phyloP scores from a whole-genome alignment of 2,888 invertebrate genomes.

The Machimus rusticus region DNA sequence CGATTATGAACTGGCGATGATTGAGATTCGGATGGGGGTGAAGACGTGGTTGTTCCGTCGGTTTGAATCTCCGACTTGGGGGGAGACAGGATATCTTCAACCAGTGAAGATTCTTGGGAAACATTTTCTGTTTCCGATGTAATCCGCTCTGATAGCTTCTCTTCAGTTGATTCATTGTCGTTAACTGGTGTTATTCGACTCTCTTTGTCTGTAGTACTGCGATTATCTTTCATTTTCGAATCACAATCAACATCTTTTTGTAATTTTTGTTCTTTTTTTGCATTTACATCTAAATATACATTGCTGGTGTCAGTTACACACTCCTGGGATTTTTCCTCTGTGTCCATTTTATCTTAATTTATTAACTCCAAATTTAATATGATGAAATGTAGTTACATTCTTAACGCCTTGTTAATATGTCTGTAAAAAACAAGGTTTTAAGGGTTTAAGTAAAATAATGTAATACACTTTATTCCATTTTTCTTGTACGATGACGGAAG shows the following conservation, averaged over 20 bases:
- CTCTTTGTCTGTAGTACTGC: not conserved
- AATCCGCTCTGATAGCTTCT: not conserved
- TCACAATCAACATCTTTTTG: not conserved
- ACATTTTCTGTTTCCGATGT: conserved; percentile 52
- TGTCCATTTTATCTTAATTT: not conserved
- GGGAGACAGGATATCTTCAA: conserved; percentile 53
- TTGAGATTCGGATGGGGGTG: conserved; percentile 58
- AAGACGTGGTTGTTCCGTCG: conserved; percentile 59
- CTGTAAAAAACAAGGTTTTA: not conserved
- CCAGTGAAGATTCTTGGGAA: conserved; percentile 29
- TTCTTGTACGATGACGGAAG: not conserved
- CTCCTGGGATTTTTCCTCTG: not conserved
- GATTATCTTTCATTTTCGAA: not conserved
- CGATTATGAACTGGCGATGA: conserved; percentile 52
- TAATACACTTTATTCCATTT: not conserved
- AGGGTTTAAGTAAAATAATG: not conserved
- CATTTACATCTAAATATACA: not conserved
- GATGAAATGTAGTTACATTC: not conserved
- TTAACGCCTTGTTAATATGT: not conserved
- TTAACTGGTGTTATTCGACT: not conserved
- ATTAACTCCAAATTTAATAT: not conserved
- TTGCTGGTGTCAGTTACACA: not conserved
- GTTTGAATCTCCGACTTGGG: conserved; percentile 60
- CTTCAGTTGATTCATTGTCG: not conserved
- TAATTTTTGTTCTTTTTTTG: not conserved